Evolutionary conservation across 2,888 invertebrate genomes (phyloP).

Genomic region (Callyntrura sp.): DNA sequence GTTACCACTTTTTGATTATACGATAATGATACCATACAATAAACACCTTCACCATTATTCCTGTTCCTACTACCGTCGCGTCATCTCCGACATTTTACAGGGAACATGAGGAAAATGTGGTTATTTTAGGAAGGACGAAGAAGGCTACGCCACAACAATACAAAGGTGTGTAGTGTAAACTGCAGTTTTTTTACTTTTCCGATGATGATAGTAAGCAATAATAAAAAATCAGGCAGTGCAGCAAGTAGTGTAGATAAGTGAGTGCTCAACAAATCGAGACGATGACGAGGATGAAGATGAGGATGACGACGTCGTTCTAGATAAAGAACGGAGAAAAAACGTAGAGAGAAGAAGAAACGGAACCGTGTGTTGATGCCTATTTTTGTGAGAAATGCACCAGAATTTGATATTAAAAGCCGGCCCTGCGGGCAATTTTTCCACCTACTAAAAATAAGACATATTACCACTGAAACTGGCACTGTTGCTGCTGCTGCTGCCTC

Average conservation of each 20-base stretch:
- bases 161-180: slow-evolving; percentile 22
- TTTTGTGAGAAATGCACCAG: slow-evolving; percentile 63
- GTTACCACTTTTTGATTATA: slow-evolving; percentile 25
- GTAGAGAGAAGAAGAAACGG: slow-evolving; percentile 63
- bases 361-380: slow-evolving; percentile 48
- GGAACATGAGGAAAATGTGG: not conserved
- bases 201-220: not conserved
- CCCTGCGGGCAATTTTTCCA: slow-evolving; percentile 62
- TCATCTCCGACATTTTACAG: not conserved
- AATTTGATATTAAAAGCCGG: slow-evolving; percentile 59
- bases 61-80: not conserved
- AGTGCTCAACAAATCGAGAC: slow-evolving; percentile 71
- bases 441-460: slow-evolving; percentile 54
- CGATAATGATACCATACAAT: slow-evolving; percentile 8
- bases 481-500: not conserved
- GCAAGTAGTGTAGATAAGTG: not conserved
- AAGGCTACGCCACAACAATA: not conserved
- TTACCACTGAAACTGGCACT: not conserved
- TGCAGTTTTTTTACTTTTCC: slow-evolving; percentile 45
- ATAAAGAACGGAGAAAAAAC: not conserved
- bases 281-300: slow-evolving; percentile 40
- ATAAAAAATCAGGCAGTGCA: slow-evolving; percentile 41
- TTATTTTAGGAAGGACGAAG: not conserved
- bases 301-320: not conserved
- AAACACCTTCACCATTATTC: too few relatives aligned